Percentiles rank a stretch among this genome's conserved stretches.
Evolutionary conservation across 2,888 invertebrate species (phyloP).

Genomic region (Teinopalpus imperialis): DNA sequence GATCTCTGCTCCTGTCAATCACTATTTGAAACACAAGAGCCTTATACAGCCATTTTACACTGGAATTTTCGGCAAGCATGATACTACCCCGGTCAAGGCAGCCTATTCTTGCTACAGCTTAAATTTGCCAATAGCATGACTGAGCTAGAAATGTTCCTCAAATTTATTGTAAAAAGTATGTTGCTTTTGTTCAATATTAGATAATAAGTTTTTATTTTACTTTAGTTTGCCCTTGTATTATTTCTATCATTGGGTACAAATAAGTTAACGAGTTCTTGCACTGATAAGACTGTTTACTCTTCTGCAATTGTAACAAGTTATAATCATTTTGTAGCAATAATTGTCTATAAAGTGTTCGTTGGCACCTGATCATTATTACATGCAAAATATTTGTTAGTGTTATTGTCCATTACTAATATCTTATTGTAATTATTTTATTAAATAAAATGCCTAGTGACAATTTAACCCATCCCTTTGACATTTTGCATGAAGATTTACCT

Average conservation of each 20-base stretch:
- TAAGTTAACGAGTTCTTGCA: constrained; percentile 56
- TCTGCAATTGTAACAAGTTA: constrained; percentile 34
- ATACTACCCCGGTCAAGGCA: no score
- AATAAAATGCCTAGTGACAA: constrained; percentile 29
- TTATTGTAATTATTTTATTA: not conserved
- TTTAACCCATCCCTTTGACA: constrained; percentile 30
- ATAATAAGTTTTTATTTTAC: no score
- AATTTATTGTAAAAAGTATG: no score
- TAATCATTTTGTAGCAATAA: constrained; percentile 30
- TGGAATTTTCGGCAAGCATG: no score
- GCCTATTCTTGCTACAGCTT: no score
- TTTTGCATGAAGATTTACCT: constrained; percentile 36
- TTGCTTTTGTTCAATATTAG: no score
- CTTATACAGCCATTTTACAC: no score
- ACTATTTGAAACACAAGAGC: no score
- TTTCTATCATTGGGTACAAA: constrained; percentile 39
- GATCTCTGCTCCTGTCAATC: no score
- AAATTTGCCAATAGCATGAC: no score
- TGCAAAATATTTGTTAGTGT: not conserved
- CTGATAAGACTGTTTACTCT: constrained; percentile 65
- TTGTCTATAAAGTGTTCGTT: constrained; percentile 26
- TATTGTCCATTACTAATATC: not conserved
- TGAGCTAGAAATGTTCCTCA: no score
- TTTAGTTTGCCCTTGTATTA: constrained; percentile 17
- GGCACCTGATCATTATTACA: constrained; percentile 13